Percentiles rank a stretch among this genome's conserved stretches.
Conservation (phyloP, 2,888 invertebrate species). For the Microctonus hyperodae region DNA sequence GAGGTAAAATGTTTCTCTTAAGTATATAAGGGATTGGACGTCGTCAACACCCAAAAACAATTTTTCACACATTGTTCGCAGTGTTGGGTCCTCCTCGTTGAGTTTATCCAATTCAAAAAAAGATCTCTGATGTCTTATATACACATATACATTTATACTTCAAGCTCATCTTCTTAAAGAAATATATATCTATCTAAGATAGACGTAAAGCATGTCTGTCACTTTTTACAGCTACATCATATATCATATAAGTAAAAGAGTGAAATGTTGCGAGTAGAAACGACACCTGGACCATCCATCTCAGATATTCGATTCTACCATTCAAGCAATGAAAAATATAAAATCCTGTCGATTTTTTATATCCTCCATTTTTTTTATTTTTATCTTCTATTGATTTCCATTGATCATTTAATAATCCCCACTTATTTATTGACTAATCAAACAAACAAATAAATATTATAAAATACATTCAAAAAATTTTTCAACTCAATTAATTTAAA, state of each 20-base stretch:
- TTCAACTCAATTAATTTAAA: too few species aligned
- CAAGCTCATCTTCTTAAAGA: too few species aligned
- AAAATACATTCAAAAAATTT: too few species aligned
- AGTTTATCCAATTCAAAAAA: slow-evolving; percentile 21
- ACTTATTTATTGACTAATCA: too few species aligned
- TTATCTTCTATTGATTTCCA: neutral
- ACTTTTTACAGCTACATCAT: slow-evolving; percentile 49
- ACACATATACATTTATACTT: too few species aligned
- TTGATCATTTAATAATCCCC: too few species aligned
- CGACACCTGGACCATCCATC: slow-evolving; percentile 50
- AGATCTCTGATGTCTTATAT: slow-evolving; percentile 14
- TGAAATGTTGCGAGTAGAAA: slow-evolving; percentile 43
- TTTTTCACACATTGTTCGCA: slow-evolving; percentile 32
- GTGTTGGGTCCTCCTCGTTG: slow-evolving; percentile 23
- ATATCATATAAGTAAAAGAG: slow-evolving; percentile 49
- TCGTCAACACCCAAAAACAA: slow-evolving; percentile 13
- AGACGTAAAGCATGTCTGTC: slow-evolving; percentile 47
- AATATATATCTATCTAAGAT: neutral
- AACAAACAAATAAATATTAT: too few species aligned
- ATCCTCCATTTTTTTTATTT: too few species aligned
- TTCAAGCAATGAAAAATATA: too few species aligned
- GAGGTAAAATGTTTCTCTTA: neutral
- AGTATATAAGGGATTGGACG: neutral
- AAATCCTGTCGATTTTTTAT: too few species aligned
- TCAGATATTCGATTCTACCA: slow-evolving; percentile 32